Percentiles rank a stretch among this genome's conserved stretches.
phyloP scores from a whole-genome alignment of 1,140 invertebrate species.

The Conus betulinus region DNA sequence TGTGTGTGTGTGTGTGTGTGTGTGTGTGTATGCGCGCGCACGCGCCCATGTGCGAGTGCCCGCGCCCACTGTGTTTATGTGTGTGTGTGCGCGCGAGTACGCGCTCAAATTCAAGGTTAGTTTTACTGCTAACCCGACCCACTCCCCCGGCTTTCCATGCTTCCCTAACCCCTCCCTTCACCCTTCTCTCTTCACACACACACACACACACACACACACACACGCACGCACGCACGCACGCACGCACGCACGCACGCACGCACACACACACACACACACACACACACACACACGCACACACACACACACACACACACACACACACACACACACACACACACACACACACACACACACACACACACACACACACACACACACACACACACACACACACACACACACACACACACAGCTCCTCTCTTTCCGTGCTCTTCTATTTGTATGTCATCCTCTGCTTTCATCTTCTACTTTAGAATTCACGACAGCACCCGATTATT shows the following conservation, averaged over 20 bases:
- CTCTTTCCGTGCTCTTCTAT: background rate
- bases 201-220: conserved; percentile 20
- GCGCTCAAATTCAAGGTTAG: too few species aligned
- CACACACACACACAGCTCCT: background rate
- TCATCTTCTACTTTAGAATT: background rate
- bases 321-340: background rate
- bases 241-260: background rate
- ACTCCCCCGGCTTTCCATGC: too few species aligned
- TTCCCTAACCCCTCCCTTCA: too few species aligned
- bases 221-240: background rate
- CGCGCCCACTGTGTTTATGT: background rate
- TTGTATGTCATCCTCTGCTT: background rate
- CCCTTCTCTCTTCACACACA: too few species aligned
- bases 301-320: background rate
- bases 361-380: conserved; percentile 13
- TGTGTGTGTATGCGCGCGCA: background rate
- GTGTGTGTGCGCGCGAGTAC: too few species aligned
- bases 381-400: background rate
- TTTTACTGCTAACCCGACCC: too few species aligned
- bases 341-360: conserved; percentile 1
- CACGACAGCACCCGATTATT: too few species aligned
- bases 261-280: conserved; percentile 1
- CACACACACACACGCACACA: background rate
- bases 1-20: background rate
- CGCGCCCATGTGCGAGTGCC: too few species aligned